A percentile compares a stretch with the other conserved stretches of the same genome.
phyloP scores from a whole-genome alignment of 53 echinoderm and acorn worm species.

The Echinarachnius parma region DNA sequence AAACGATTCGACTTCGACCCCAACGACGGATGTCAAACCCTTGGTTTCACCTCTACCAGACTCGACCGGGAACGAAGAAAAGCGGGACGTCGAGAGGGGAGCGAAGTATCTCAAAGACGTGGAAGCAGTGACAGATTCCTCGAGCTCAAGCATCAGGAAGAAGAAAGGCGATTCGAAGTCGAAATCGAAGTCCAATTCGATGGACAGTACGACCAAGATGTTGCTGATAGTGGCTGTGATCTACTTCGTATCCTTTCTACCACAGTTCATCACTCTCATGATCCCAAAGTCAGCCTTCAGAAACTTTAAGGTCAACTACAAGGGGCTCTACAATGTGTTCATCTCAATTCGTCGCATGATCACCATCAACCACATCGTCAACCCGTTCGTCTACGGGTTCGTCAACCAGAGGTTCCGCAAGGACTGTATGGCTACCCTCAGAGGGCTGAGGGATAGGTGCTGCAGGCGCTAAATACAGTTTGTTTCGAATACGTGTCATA shows the following conservation, averaged over 20 bases:
- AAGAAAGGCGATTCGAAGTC: slow-evolving; percentile 1
- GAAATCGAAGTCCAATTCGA: slow-evolving; percentile 10
- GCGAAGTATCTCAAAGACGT: neutral
- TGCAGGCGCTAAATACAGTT: slow-evolving; percentile 28
- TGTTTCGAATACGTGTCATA: no score
- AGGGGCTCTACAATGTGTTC: slow-evolving; percentile 7
- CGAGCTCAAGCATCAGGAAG: neutral
- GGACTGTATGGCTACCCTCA: neutral
- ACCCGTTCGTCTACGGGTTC: slow-evolving; percentile 39
- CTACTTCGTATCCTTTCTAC: slow-evolving; percentile 25
- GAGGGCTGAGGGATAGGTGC: neutral
- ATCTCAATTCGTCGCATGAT: slow-evolving; percentile 29
- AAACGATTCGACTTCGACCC: no score
- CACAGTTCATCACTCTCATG: slow-evolving; percentile 2
- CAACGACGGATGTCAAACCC: no score
- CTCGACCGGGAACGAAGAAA: no score
- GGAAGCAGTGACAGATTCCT: neutral
- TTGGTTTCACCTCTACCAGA: no score
- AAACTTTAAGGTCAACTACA: neutral
- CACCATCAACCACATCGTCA: slow-evolving; percentile 33
- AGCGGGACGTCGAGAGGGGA: no score
- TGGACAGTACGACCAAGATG: slow-evolving; percentile 45
- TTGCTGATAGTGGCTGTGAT: slow-evolving; percentile 29
- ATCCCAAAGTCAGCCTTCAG: neutral
- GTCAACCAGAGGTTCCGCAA: slow-evolving; percentile 35